These are phyloP conservation scores for Anthoscopus minutus DNA, from an alignment of 2,113 vertebrate species.

Conservation along the genomic window DNA sequence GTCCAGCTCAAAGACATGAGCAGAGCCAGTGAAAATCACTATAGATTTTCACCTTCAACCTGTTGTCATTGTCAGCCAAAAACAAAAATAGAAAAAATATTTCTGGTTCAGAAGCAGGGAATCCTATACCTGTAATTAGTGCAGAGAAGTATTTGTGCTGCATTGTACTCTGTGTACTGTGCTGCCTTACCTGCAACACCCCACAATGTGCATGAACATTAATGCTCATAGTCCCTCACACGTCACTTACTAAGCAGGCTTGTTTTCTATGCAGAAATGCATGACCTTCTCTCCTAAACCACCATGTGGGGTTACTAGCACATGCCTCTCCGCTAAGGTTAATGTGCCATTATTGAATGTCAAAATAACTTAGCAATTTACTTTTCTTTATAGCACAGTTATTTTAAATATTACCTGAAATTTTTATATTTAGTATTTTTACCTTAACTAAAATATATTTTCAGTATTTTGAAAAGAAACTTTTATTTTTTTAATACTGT, in stretches of 20 bases:
- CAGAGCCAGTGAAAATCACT: background rate
- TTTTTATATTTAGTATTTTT: conserved; percentile 64
- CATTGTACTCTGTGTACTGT: background rate
- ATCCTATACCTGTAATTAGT: background rate
- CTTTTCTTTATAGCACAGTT: conserved; percentile 45
- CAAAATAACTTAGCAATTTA: conserved; percentile 27
- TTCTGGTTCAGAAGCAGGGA: conserved; percentile 17
- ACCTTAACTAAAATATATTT: conserved; percentile 62
- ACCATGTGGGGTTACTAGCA: conserved; percentile 9
- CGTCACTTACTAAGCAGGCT: background rate
- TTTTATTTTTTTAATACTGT: conserved; percentile 67
- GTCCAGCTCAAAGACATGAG: conserved; percentile 23
- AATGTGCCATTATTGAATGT: conserved; percentile 44
- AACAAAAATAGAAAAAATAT: background rate
- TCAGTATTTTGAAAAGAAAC: conserved; percentile 48
- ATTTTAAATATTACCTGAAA: conserved; percentile 46
- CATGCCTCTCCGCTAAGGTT: background rate
- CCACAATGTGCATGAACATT: background rate
- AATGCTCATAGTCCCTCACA: background rate
- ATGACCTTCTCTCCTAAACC: conserved; percentile 23
- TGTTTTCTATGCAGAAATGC: conserved; percentile 46
- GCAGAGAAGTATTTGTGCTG: background rate
- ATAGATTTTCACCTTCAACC: background rate
- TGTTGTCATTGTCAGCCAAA: background rate
- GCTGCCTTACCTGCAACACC: conserved; percentile 16